Conservation (phyloP, 2,888 invertebrate genomes). For the Andrena fulva region DNA sequence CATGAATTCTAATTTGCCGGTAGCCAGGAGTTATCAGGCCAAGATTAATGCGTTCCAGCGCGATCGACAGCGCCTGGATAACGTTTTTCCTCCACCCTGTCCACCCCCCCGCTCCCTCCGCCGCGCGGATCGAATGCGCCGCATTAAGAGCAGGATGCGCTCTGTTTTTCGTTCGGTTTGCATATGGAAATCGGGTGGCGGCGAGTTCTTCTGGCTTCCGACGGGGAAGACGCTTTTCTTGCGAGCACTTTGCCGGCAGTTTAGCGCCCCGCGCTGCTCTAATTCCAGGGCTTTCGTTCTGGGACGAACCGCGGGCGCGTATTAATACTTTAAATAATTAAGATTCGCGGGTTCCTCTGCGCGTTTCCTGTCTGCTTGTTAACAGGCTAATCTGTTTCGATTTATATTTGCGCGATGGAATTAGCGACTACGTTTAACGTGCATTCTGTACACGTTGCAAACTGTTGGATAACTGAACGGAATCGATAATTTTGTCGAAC, state of each 20-base stretch:
- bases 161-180: constrained; percentile 27
- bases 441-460: not conserved
- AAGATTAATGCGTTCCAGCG: constrained; percentile 45
- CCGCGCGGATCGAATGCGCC: constrained; percentile 26
- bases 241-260: not conserved
- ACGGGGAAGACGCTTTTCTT: constrained; percentile 1
- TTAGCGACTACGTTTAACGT: no score
- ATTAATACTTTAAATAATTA: no score
- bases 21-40: constrained; percentile 31
- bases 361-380: no score
- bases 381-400: no score
- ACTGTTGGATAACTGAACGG: not conserved
- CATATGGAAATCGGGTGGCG: constrained; percentile 44
- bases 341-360: no score
- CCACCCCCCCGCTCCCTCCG: not conserved
- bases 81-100: constrained; percentile 32
- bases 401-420: no score
- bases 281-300: not conserved
- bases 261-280: not conserved
- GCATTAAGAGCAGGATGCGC: constrained; percentile 39
- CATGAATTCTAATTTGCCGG: constrained; percentile 54
- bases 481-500: not conserved
- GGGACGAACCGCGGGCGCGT: not conserved
- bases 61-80: constrained; percentile 44
- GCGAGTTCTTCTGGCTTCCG: constrained; percentile 27